Conservation (phyloP, 2,113 vertebrate genomes). For the Pseudopodoces humilis region DNA sequence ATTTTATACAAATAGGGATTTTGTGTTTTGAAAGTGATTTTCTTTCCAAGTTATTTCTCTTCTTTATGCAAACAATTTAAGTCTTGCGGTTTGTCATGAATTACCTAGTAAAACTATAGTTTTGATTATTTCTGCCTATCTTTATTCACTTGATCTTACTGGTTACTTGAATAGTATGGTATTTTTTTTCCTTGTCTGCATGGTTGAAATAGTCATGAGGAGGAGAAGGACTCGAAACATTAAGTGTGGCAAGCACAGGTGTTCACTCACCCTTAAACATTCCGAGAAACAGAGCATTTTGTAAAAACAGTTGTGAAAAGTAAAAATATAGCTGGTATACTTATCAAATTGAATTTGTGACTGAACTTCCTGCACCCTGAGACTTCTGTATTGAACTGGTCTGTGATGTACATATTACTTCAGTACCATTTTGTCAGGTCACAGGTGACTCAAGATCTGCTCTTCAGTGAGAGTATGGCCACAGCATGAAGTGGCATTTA, state of each 20-base stretch:
- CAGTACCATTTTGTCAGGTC: not conserved
- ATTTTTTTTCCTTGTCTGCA: not conserved
- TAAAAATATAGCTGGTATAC: not conserved
- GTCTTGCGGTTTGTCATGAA: not conserved
- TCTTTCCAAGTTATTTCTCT: not conserved
- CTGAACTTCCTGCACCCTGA: not conserved
- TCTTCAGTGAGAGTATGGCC: not conserved
- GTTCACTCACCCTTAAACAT: not conserved
- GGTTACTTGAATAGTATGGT: not conserved
- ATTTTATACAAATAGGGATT: not conserved
- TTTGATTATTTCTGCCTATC: constrained; percentile 13
- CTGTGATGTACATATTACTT: not conserved
- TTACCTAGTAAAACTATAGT: not conserved
- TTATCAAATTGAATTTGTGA: not conserved
- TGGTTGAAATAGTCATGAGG: not conserved
- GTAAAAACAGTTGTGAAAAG: not conserved
- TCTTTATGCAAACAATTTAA: not conserved
- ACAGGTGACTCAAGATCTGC: not conserved
- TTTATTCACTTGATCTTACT: not conserved
- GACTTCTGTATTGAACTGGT: not conserved
- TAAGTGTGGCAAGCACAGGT: not conserved
- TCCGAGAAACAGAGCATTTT: not conserved
- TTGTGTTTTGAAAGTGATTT: not conserved
- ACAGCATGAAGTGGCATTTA: not conserved
- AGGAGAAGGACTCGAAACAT: not conserved